Conservation (phyloP, 2,797 vertebrate genomes). For the Okamejei kenojei region DNA sequence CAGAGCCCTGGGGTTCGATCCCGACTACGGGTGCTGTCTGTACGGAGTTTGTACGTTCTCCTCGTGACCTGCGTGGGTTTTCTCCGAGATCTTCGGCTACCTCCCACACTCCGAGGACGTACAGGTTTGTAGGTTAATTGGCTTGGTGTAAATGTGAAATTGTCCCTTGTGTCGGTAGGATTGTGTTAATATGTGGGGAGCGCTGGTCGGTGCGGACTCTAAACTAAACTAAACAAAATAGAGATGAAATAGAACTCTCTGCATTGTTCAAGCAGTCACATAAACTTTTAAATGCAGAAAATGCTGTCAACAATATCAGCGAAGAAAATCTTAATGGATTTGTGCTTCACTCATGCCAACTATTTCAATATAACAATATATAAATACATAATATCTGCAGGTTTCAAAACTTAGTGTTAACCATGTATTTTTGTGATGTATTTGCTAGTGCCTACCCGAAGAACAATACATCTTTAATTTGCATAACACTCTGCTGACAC, state of each 20-base stretch:
- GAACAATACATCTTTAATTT: background rate
- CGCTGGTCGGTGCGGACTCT: too few relatives aligned
- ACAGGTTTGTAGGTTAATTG: too few relatives aligned
- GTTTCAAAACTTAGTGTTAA: background rate
- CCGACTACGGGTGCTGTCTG: too few relatives aligned
- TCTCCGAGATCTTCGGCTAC: too few relatives aligned
- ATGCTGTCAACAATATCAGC: background rate
- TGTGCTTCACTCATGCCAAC: too few relatives aligned
- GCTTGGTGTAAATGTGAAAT: too few relatives aligned
- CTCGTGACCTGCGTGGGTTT: too few relatives aligned
- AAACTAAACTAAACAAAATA: background rate
- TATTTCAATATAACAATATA: background rate
- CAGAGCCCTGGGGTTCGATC: too few relatives aligned
- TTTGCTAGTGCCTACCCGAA: background rate
- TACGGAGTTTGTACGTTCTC: too few relatives aligned
- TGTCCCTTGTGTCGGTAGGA: too few relatives aligned
- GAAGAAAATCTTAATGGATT: background rate
- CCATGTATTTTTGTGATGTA: background rate
- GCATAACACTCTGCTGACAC: background rate
- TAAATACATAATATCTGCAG: background rate
- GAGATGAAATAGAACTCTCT: background rate
- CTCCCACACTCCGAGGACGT: too few relatives aligned
- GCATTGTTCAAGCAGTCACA: background rate
- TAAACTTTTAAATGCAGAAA: background rate
- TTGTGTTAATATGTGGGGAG: too few relatives aligned